These are phyloP conservation scores for Yoshiicerus persimilis DNA, from an alignment of 1,140 invertebrate genomes.

Conservation along the genomic window DNA sequence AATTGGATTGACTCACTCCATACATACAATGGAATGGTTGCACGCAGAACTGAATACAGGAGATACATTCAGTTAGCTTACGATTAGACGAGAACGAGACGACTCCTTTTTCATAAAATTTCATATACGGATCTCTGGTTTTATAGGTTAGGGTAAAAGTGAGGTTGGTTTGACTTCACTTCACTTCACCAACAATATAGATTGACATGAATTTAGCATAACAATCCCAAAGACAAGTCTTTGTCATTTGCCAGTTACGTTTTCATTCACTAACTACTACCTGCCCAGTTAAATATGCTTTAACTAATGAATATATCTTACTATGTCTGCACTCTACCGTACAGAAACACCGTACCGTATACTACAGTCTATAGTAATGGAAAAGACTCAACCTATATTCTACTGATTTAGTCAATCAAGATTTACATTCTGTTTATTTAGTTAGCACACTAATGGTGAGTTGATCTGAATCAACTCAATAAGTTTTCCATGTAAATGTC, in stretches of 20 bases:
- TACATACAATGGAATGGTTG: not conserved
- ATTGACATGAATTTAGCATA: not conserved
- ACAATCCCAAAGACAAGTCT: not conserved
- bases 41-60: not conserved
- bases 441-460: too few species aligned
- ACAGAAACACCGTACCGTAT: too few species aligned
- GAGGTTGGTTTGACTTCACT: not conserved
- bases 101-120: not conserved
- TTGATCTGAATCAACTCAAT: not conserved
- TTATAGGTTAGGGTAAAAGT: slow-evolving; percentile 29
- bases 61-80: not conserved
- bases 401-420: not conserved
- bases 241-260: not conserved
- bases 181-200: not conserved
- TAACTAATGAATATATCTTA: not conserved
- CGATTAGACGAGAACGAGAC: not conserved
- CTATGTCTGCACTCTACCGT: too few species aligned
- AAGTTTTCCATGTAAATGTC: not conserved
- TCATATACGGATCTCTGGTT: slow-evolving; percentile 17
- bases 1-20: not conserved
- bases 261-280: not conserved
- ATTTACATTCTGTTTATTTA: too few species aligned
- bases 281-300: not conserved
- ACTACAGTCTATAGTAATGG: too few species aligned
- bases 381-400: not conserved